Base-by-base conservation (phyloP, 2,888 invertebrate genomes). In the Druceiella hillmani region DNA sequence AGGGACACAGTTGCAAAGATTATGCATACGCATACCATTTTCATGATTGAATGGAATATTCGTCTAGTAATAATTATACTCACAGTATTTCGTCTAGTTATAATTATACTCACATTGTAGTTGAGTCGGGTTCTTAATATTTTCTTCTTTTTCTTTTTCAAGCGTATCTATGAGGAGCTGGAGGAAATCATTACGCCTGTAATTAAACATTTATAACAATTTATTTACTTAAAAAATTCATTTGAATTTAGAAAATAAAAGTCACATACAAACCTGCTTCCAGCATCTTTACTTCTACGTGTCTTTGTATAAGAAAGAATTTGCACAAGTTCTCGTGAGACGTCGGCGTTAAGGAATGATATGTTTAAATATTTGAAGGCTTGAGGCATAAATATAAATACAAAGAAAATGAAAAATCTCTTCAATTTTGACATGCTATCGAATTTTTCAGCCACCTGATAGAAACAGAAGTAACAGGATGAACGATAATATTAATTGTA, bases 101-200 rank as follows among this genome's bases (percentile, higher is more conserved):
- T n/a, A n/a, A n/a, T n/a, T n/a, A n/a, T n/a, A n/a, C n/a, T n/a
- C n/a, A n/a, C n/a, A n/a, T n/a, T n/a, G n/a, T n/a, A n/a, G n/a
- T n/a, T n/a, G n/a, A n/a, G n/a, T n/a, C n/a, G n/a, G n/a, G n/a
- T n/a, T n/a, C n/a, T n/a, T n/a, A n/a, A n/a, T n/a, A n/a, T n/a
- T n/a, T n/a, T n/a, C n/a, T n/a, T n/a, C 37, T 10, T 33, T 20
- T 51, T 69, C 70, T 47, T 59, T 64, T 10, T 62, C 56, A 2
- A 67, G 60, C 11, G 68, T 64, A 44, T 74, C 70, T 24, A 74
- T 53, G 22, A 74, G 54, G 15, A 73, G 52, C 53, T 74, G 74
- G 15, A 74, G 53, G 33, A 74, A 74, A 45, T 73, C 73, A 41
- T 55, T 64, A 41, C 64, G 56, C 35, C 68, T 70, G 55, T 13